Base-by-base conservation (phyloP, 2,113 vertebrate species). In the Acanthochromis polyacanthus region DNA sequence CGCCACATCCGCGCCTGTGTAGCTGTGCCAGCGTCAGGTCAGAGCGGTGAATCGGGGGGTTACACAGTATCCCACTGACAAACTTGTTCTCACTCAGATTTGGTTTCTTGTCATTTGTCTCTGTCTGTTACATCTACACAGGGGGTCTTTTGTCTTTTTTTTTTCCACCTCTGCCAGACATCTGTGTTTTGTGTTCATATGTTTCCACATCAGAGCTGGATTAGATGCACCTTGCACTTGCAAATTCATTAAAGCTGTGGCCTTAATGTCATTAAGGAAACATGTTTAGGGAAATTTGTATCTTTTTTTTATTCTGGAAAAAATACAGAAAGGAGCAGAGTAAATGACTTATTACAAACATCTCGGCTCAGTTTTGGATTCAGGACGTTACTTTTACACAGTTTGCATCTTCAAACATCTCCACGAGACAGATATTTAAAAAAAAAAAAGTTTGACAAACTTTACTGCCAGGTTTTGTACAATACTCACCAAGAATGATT, bases 51-150 rank as follows among this genome's bases (percentile, higher is more conserved):
- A 88, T 88, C 8, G 17, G 78, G 68, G 32, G 78, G 80, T 87
- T 80, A 84, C 75, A 78, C 43, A 61, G 71, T 76, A 61, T 86
- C 83, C 77, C 84, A 72, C 82, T 82, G 86, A 88, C 74, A 88
- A 89, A 82, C 75, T 75, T 80, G 81, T 85, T 93, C 84, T 88
- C 87, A 79, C 77, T 86, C 83, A 81, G 77, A 81, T 92, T 88
- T 66, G 38, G 83, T 89, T 88, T 89, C 84, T 77, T 73, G 28
- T 88, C 73, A 79, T 89, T 85, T 82, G 75, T 81, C 79, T 80
- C 15, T 67, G 80, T 79, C 75, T 87, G 81, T 75, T 75, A 65
- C 58, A 65, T 75, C 66, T 28, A 48, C 81, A 87, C 81, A 75
- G 69, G 73, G 78, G 73, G 75, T 20, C 74, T 61, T 88, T 91